Base-by-base conservation (phyloP, 2,888 invertebrate species). In the Phlogophora meticulosa region DNA sequence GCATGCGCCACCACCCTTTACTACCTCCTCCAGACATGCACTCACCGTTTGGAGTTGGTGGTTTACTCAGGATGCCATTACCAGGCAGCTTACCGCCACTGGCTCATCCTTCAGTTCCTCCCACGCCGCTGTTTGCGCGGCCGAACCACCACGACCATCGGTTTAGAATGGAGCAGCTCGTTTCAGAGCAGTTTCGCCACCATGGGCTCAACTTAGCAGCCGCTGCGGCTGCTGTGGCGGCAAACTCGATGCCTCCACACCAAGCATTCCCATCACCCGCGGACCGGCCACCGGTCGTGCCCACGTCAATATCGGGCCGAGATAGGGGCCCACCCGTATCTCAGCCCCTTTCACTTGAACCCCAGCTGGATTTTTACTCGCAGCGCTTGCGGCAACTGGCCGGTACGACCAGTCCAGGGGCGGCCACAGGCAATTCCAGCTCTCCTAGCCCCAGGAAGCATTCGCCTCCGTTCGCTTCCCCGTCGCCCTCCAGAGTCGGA, bases 381-480 rank as follows among this genome's bases (percentile, higher is more conserved):
- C 99, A 99, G 97, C 98, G 99, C 97, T 98, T 99, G 97, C 98
- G 99, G 97, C 99, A 99, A 97, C 97, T 99, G 96, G 99, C 99
- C 96, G 97, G 97, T 94, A 98, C 98, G 96, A 98, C 98, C 96
- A 98, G 98, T 97, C 98, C 98, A 96, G 98, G 98, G 96, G 98
- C 98, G 96, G 98, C 97, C 96, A 97, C 97, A 96, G 97, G 96
- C 96, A 96, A 96, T 96, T 96, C 97, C 95, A 97, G 98, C 96
- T 97, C 98, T 96, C 97, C 97, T 96, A 96, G 97, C 96, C 97
- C 97, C 96, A 96, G 97, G 96, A 97, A 97, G 96, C 97, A 97
- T 96, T 97, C 97, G 91, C 97, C 97, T 92, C 97, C 97, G 93
- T 97, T 97, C 94, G 97, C 97, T 96, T 97, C 97, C 96, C 97